Percentiles rank a stretch among this genome's conserved stretches.
Conservation (phyloP, 35 echinoderm and acorn worm species). For the Ophioderma brevispina region DNA sequence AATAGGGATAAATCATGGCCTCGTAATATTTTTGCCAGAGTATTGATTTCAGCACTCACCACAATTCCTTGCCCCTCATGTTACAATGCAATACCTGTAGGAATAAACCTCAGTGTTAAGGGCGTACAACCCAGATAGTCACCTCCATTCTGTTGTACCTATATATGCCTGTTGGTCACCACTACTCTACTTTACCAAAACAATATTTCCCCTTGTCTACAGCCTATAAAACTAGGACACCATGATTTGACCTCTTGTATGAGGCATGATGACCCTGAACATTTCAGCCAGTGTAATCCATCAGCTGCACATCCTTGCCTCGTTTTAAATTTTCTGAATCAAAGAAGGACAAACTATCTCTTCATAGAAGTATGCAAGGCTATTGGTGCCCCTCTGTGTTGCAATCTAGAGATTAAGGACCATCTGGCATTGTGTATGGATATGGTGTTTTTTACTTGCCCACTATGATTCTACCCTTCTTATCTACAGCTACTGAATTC, state of each 20-base stretch:
- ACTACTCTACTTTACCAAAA: background rate
- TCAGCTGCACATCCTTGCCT: background rate
- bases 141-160: background rate
- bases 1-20: too few relatives aligned
- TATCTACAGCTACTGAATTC: background rate
- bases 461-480: background rate
- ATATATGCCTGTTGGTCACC: background rate
- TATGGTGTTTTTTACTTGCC: background rate
- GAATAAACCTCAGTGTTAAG: background rate
- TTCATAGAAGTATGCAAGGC: background rate
- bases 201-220: background rate
- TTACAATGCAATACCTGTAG: background rate
- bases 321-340: background rate
- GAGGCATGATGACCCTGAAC: background rate
- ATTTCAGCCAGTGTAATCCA: background rate
- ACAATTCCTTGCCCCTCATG: background rate
- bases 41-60: too few relatives aligned
- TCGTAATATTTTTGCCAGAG: too few relatives aligned
- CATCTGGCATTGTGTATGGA: background rate
- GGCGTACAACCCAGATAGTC: background rate
- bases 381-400: background rate
- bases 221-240: background rate
- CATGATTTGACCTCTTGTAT: background rate
- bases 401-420: background rate
- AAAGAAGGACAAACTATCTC: background rate